Base-by-base conservation (phyloP, 64 coral and sea anemone species). In the Acropora yongei region DNA sequence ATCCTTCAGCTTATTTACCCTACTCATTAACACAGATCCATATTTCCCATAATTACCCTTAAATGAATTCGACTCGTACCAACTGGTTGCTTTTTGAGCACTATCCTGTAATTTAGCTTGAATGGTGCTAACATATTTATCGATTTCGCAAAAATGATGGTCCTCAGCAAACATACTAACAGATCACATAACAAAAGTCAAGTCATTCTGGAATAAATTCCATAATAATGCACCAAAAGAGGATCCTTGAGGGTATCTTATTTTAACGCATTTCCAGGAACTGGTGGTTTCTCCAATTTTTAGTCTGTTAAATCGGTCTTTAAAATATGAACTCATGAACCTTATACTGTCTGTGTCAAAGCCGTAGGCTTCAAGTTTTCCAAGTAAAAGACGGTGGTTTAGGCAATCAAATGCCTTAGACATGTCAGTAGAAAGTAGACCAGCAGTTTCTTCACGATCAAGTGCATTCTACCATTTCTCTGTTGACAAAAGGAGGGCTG, bases 361-460 rank as follows among this genome's bases (percentile, higher is more conserved):
- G n/a, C 75, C 76, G 45, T 90, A 90, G 17, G 88, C 88, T 45
- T 68, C 14, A 57, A 90, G n/a, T 80, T 90, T 90, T 9, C 49
- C 58, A 41, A 90, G 58, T 6, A 90, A 47, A 16, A 90, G 77
- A 67, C 51, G 43, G 60, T 90, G 88, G 65, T 80, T 10, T 43
- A 90, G 39, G 65, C 88, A 90, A 80, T 80, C 51, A 55, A 90
- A 90, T 13, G 88, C 88, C 30, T 90, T 90, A 80, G 76, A 79
- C 76, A 80, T 79, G 41, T 90, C 88, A 44, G 88, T 90, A 63
- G 20, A 44, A 41, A 89, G 44, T 6, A 89, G 74, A 7, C 88
- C 51, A 79, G 79, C 74, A 41, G 19, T 20, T 40, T 89, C 41
- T 60, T 75, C 74, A 61, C 79, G 77, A 74, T 91, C 79, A 42